Conservation (phyloP, 2,888 invertebrate species). For the Tetrapedia diversipes region DNA sequence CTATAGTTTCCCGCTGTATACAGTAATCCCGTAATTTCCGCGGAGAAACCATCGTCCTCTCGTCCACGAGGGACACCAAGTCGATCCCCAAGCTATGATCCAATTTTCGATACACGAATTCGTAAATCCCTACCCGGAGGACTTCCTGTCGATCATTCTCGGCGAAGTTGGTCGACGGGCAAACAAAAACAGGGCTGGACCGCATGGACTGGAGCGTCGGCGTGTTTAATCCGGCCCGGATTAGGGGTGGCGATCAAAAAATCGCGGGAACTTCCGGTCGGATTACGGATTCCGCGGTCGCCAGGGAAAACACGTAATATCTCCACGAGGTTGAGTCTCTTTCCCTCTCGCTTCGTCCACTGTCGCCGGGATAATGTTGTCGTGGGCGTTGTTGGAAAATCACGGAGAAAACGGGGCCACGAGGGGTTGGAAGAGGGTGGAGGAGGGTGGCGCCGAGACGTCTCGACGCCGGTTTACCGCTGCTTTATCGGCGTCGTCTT, state of each 20-base stretch:
- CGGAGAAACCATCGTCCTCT: too few relatives aligned
- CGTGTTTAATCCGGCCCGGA: constrained; percentile 35
- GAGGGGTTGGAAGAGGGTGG: constrained; percentile 18
- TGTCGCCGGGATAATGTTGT: constrained; percentile 65
- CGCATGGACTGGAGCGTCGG: constrained; percentile 46
- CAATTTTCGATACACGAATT: constrained; percentile 5
- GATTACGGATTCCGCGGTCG: constrained; percentile 5
- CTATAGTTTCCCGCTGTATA: too few relatives aligned
- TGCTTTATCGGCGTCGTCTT: constrained; percentile 73
- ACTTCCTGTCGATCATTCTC: constrained; percentile 1
- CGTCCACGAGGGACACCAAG: too few relatives aligned
- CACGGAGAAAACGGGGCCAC: too few relatives aligned
- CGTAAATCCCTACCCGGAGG: neutral
- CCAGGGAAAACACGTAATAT: constrained; percentile 33
- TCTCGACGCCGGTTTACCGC: constrained; percentile 77
- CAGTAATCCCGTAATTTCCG: too few relatives aligned
- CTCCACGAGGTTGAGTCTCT: constrained; percentile 26
- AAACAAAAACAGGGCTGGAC: constrained; percentile 46
- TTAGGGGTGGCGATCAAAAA: constrained; percentile 44
- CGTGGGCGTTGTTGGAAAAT: constrained; percentile 73
- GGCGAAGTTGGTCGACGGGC: constrained; percentile 26
- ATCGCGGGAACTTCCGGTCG: constrained; percentile 9
- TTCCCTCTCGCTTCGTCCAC: constrained; percentile 59
- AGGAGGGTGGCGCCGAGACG: constrained; percentile 74
- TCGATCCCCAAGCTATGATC: neutral